Evolutionary conservation across 2,113 vertebrate species (phyloP), one percentile per base, ranked within the genome.

Genomic region (Microcebus griseorufus): DNA sequence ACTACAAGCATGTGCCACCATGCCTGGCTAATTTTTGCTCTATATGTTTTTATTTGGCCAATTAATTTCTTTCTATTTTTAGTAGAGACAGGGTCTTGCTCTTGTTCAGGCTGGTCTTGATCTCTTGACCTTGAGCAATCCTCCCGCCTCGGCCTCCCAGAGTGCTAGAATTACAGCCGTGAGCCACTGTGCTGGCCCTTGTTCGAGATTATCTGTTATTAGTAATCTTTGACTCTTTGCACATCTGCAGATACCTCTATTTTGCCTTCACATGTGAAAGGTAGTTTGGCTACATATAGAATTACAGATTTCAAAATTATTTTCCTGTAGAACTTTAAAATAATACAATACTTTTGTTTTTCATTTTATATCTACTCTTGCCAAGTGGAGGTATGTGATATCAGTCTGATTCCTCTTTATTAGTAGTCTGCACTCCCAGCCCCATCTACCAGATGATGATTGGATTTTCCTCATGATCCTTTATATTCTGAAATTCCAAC

Each of bases 401-500:
- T 86, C 45, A 17, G 0, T 85, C 64, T 80, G 45, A 72, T 92
- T 92, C 5, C 32, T 76, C 72, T 72, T 95, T 80, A 67, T 86
- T 45, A 81, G 22, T 81, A 72, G 72, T 51, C 22, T 62, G 8
- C n/a, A 67, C 18, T 22, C 55, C 20, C 55, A 58, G 55, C 55
- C 20, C 55, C 6, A 1, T 58, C 20, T 23, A 17, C 25, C 76
- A 18, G 4, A 3, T 81, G n/a, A 16, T 78, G n/a, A 11, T 78
- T 37, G 32, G 70, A 65, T 81, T 79, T 80, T 95, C 72, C 64
- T 92, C 65, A 64, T 95, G 80, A 76, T 86, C n/a, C 11, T 58
- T 88, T 58, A 32, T 65, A 39, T 75, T 92, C 37, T 87, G 70
- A 92, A 88, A 62, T 75, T 87, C 65, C 23, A 95, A n/a, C 73